phyloP scores from a whole-genome alignment of 1,140 invertebrate genomes.

The Phymorhynchus buccinoides region DNA sequence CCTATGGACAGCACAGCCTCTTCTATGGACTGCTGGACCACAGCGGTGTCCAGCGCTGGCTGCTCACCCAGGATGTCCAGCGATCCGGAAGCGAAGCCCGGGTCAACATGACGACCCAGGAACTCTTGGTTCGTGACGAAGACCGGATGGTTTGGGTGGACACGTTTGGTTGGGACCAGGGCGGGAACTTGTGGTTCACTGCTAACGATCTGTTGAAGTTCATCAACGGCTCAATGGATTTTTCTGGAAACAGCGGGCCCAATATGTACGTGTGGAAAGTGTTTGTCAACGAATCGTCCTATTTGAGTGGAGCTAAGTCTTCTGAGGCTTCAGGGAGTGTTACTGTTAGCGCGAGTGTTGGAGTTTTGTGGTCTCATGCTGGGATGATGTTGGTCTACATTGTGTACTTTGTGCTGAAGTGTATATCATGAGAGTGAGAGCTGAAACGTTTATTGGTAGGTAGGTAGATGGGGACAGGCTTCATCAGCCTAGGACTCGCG shows the following conservation, averaged over 20 bases:
- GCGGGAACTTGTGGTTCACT: slow-evolving; percentile 54
- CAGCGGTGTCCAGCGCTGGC: slow-evolving; percentile 51
- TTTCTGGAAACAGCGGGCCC: background rate
- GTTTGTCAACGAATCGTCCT: slow-evolving; percentile 51
- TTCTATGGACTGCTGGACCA: slow-evolving; percentile 45
- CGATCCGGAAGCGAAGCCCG: slow-evolving; percentile 25
- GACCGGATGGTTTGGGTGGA: slow-evolving; percentile 53
- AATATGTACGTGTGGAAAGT: slow-evolving; percentile 51
- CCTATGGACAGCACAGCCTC: slow-evolving; percentile 46
- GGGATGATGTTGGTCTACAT: background rate
- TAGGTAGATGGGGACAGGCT: no score
- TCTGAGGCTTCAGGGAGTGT: background rate
- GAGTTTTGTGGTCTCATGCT: background rate
- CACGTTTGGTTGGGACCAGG: slow-evolving; percentile 48
- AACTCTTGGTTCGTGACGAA: slow-evolving; percentile 23
- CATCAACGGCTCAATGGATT: slow-evolving; percentile 42
- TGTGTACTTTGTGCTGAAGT: background rate
- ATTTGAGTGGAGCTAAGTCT: slow-evolving; percentile 25
- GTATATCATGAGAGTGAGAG: background rate
- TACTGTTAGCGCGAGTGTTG: background rate
- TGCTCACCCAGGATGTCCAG: slow-evolving; percentile 37
- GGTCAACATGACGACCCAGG: slow-evolving; percentile 44
- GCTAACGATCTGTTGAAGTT: slow-evolving; percentile 48
- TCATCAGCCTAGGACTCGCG: no score
- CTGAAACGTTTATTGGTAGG: no score